Evolutionary conservation across 2,113 vertebrate genomes (phyloP), one percentile per base, ranked within the genome.

Genomic region (Xiphophorus couchianus): DNA sequence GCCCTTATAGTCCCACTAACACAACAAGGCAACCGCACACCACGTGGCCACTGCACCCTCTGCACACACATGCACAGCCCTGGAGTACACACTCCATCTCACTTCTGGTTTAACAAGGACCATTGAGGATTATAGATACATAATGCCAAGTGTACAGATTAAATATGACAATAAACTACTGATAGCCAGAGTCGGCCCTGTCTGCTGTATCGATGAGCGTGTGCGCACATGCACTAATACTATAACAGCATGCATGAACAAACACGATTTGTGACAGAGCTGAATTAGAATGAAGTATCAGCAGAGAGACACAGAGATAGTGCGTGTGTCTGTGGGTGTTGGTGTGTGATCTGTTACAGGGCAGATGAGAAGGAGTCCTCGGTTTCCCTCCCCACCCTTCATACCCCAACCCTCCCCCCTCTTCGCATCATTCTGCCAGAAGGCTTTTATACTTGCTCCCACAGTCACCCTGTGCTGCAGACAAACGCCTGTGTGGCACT

Each of bases 161-260:
- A 93, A 90, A 90, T 91, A 84, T 92, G 92, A 94, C 94, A 94
- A 93, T 92, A 91, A 93, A 90, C 86, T 88, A 82, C 90, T 93
- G 93, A 94, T 92, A 91, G 88, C 87, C 83, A 88, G 91, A 93
- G 92, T 92, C 91, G 89, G 87, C 88, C 69, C 68, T 78, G 90
- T 79, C 86, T 80, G 83, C 82, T 82, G 76, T 74, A 66, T 87
- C 71, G 62, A 73, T 78, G 62, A 84, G 83, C 81, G 83, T 81
- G 74, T 69, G 81, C 67, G 78, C 74, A 78, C 62, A 65, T 73
- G 62, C 85, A 70, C 88, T 87, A 82, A 87, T 86, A 88, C 90
- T 90, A 84, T 88, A 81, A 80, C 82, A 90, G 88, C 85, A 93
- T 86, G 91, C 93, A 93, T 93, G 92, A 94, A 93, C 93, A 94